phyloP scores from a whole-genome alignment of 2,888 invertebrate species.

The Agonopterix heracliana region DNA sequence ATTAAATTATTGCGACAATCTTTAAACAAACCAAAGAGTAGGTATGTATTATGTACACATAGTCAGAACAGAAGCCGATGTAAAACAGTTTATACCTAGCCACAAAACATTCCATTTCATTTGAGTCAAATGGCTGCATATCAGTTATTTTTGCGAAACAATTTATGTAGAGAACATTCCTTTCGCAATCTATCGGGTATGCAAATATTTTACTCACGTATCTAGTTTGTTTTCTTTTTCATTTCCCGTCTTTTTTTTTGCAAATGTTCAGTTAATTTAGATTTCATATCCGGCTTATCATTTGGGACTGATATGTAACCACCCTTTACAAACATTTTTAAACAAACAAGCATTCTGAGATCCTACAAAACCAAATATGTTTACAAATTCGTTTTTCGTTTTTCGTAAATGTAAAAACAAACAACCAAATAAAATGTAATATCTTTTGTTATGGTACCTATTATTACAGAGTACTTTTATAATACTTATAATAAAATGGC shows the following conservation, averaged over 20 bases:
- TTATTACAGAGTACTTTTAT: not conserved
- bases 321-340: constrained; percentile 11
- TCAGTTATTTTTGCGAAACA: not conserved
- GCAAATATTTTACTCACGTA: no score
- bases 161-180: no score
- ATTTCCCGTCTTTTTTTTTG: no score
- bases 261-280: no score
- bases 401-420: not conserved
- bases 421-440: not conserved
- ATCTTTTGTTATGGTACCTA: not conserved
- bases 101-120: constrained; percentile 3
- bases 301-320: constrained; percentile 2
- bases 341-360: constrained; percentile 11
- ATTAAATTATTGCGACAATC: constrained; percentile 19
- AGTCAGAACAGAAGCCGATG: constrained; percentile 13
- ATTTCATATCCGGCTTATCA: no score
- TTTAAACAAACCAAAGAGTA: constrained; percentile 7
- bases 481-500: constrained; percentile 6
- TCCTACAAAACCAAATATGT: constrained; percentile 5
- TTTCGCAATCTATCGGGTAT: no score
- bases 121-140: constrained; percentile 2
- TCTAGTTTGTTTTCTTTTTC: no score
- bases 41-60: constrained; percentile 19
- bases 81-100: not conserved
- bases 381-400: constrained; percentile 2